Conservation (phyloP, 2,113 vertebrate genomes). For the Herpetotheres cachinnans region DNA sequence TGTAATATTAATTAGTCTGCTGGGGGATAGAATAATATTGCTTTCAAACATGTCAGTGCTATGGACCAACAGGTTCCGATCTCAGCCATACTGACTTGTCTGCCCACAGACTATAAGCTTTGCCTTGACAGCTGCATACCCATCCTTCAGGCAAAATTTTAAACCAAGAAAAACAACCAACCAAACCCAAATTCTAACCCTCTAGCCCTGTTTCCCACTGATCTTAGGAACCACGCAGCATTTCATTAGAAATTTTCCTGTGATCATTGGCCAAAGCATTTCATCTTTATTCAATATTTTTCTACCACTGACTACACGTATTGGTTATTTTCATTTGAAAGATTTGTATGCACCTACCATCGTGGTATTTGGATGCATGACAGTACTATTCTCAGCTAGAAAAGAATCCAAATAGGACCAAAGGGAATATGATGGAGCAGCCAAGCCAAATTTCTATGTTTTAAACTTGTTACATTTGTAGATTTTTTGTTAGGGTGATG, state of each 20-base stretch:
- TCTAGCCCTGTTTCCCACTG: neutral
- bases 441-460: neutral
- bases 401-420: constrained; percentile 17
- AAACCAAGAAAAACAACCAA: accelerated
- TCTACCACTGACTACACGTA: neutral
- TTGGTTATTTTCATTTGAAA: constrained; percentile 8
- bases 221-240: neutral
- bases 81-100: neutral
- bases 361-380: constrained; percentile 2
- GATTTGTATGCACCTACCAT: neutral
- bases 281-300: neutral
- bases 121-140: neutral
- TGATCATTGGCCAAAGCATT: neutral
- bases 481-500: neutral
- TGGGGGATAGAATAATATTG: neutral
- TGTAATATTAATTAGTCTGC: neutral
- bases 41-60: neutral
- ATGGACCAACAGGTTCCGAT: neutral
- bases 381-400: constrained; percentile 4
- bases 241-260: neutral
- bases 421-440: neutral
- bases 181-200: neutral
- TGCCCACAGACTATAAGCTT: neutral
- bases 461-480: neutral
- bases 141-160: neutral